These are phyloP conservation scores for Drosophila silvestris DNA, from an alignment of 2,888 invertebrate species.

Conservation along the genomic window DNA sequence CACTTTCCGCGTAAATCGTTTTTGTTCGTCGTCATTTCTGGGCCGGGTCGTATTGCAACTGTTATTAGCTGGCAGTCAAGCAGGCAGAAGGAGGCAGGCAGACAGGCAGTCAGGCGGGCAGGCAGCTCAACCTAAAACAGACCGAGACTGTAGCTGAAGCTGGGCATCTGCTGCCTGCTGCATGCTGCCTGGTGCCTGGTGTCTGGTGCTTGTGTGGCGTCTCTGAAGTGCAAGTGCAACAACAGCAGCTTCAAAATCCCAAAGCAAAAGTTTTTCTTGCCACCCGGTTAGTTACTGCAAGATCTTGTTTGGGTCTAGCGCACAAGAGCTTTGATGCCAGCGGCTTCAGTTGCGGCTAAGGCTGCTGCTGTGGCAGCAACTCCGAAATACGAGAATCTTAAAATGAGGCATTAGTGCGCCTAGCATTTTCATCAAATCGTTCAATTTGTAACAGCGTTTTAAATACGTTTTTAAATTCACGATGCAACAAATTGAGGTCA, in stretches of 20 bases:
- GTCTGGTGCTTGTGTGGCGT: slow-evolving; percentile 71
- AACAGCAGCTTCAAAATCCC: slow-evolving; percentile 59
- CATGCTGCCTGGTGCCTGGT: slow-evolving; percentile 44
- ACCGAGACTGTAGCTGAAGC: slow-evolving; percentile 7
- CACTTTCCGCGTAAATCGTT: slow-evolving; percentile 77
- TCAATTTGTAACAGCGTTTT: slow-evolving; percentile 29
- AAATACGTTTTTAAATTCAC: slow-evolving; percentile 38
- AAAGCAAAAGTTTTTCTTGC: slow-evolving; percentile 80
- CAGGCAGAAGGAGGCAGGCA: slow-evolving; percentile 3
- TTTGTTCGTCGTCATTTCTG: slow-evolving; percentile 50
- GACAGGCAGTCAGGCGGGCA: slow-evolving; percentile 3
- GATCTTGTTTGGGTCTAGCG: slow-evolving; percentile 64
- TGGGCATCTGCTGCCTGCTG: slow-evolving; percentile 52
- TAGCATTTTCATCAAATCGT: slow-evolving; percentile 39
- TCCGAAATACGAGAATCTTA: slow-evolving; percentile 35
- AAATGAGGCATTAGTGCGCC: slow-evolving; percentile 41
- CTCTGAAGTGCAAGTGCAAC: slow-evolving; percentile 78
- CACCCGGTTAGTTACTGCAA: slow-evolving; percentile 71
- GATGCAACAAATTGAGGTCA: neutral
- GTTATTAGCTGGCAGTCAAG: slow-evolving; percentile 63
- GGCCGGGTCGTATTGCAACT: slow-evolving; percentile 69
- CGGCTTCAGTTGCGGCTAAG: slow-evolving; percentile 23
- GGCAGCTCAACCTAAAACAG: neutral
- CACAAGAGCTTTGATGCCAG: slow-evolving; percentile 61
- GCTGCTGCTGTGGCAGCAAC: slow-evolving; percentile 27